Evolutionary conservation across 2,113 vertebrate genomes (phyloP), one percentile per base, ranked within the genome.

Genomic region (Loxodonta africana): DNA sequence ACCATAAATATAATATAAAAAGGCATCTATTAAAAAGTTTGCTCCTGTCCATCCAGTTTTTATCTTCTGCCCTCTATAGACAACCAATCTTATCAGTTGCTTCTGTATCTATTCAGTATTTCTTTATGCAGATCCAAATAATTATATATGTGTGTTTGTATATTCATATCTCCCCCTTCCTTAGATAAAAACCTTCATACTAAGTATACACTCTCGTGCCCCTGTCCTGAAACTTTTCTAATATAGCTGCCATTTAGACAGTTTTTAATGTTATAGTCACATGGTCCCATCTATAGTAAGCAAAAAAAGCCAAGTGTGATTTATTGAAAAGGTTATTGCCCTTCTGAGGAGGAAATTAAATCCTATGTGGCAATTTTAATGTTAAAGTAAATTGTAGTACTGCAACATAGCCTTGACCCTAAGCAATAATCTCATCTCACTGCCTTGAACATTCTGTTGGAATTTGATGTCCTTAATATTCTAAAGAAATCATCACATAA

Each of bases 301-400:
- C 71, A 71, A 62, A 92, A 94, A 78, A 57, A n/a, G 48, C 25
- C 14, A 28, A 30, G 48, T 85, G 57, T 73, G 83, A 90, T 73
- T 85, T n/a, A 67, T 5, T 30, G 63, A 51, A 84, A 76, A 67
- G 83, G 92, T 77, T 92, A 92, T 69, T 93, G 65, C 57, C 71
- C 82, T 95, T 88, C 95, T 91, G 77, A 96, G 89, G 85, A 92
- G 89, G 95, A 97, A 97, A 96, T 96, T 90, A 94, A 97, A 93
- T 82, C 91, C 65, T 92, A 77, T 87, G 78, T 74, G 26, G 51
- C 86, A 78, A 95, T 95, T 96, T 93, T 96, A 97, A 96, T 97
- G 95, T 97, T 96, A 90, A 97, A 97, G 89, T 94, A 90, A 81
- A 94, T 90, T 44, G 73, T 88, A 57, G 46, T 76, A 33, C 92